These are phyloP conservation scores for Sebastes iracundus DNA, from an alignment of 2,797 vertebrate genomes.

Conservation along the genomic window DNA sequence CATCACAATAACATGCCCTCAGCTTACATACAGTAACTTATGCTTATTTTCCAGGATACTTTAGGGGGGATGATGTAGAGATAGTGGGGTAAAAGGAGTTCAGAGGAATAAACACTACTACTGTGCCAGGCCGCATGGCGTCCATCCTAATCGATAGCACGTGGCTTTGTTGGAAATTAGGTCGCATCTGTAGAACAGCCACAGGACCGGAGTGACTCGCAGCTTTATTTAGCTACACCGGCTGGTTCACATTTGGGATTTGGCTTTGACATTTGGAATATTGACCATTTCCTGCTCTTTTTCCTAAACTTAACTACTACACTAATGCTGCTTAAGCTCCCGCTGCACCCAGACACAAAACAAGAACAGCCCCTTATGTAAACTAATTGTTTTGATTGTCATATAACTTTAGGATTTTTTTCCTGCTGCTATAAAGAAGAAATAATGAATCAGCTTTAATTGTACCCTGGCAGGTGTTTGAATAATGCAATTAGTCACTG, in stretches of 20 bases:
- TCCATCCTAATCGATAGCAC: conserved; percentile 62
- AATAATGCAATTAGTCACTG: background rate
- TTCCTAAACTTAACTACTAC: background rate
- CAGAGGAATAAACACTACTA: background rate
- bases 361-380: background rate
- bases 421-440: background rate
- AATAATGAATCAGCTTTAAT: background rate
- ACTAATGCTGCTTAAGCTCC: background rate
- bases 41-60: background rate
- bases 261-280: conserved; percentile 23
- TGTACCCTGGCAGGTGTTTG: background rate
- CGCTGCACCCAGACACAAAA: background rate
- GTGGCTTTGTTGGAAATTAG: conserved; percentile 55
- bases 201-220: conserved; percentile 11
- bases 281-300: conserved; percentile 24
- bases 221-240: conserved; percentile 57
- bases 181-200: conserved; percentile 50
- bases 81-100: conserved; percentile 10
- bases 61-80: background rate
- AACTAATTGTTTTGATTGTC: conserved; percentile 3
- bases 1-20: background rate
- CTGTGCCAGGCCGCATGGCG: conserved; percentile 24
- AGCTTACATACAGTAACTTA: background rate
- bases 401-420: background rate
- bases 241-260: conserved; percentile 26